These are phyloP conservation scores for Oryzias celebensis DNA, from an alignment of 2,113 vertebrate species.

Conservation along the genomic window DNA sequence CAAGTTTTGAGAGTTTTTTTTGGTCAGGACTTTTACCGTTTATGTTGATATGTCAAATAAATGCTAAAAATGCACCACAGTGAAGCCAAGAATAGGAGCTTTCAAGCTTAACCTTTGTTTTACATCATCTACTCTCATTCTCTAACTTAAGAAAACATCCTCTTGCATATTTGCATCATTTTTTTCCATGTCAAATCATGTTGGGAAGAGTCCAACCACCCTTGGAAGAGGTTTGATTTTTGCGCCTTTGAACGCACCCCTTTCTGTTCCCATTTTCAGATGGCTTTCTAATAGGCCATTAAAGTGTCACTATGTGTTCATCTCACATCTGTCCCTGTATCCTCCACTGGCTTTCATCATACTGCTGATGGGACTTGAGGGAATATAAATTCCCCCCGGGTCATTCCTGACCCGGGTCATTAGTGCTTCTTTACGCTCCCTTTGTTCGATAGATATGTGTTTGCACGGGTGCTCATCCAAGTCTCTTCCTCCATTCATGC, in stretches of 20 bases:
- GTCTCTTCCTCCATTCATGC: background rate
- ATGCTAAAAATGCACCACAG: too few relatives aligned
- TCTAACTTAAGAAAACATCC: too few relatives aligned
- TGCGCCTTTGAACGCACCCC: background rate
- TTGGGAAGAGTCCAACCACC: background rate
- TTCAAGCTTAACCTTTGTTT: too few relatives aligned
- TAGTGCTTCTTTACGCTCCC: slow-evolving; percentile 28
- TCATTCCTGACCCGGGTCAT: slow-evolving; percentile 30
- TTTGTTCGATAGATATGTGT: slow-evolving; percentile 20
- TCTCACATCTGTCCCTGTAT: slow-evolving; percentile 30
- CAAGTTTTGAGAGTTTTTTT: too few relatives aligned
- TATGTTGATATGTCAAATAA: too few relatives aligned
- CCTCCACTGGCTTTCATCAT: slow-evolving; percentile 29
- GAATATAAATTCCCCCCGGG: slow-evolving; percentile 39
- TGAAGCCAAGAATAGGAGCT: too few relatives aligned
- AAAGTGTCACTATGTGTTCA: slow-evolving; percentile 10
- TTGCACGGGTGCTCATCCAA: background rate
- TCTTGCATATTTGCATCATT: background rate
- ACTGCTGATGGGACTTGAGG: slow-evolving; percentile 33
- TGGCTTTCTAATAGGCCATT: slow-evolving; percentile 13
- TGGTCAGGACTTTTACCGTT: too few relatives aligned
- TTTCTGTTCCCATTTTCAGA: slow-evolving; percentile 4
- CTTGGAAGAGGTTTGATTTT: background rate
- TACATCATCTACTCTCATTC: too few relatives aligned
- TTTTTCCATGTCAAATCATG: background rate